A percentile compares a stretch with the other conserved stretches of the same genome.
Conservation (phyloP, 92 coral and sea anemone species). For the Zoanthus sansibaricus region DNA sequence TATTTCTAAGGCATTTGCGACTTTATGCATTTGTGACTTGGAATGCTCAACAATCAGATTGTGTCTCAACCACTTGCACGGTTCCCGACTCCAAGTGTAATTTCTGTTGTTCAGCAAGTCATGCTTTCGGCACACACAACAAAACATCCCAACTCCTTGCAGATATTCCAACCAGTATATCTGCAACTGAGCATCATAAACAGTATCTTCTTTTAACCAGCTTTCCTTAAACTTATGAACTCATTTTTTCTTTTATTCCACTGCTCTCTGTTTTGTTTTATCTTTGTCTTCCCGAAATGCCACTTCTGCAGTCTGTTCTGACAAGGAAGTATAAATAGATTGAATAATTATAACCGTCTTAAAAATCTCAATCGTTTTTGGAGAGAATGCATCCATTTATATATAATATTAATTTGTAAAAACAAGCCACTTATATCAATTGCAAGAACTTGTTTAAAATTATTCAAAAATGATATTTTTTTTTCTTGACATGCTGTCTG, state of each 20-base stretch:
- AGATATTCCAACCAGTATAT: conserved; percentile 7
- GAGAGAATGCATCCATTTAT: no score
- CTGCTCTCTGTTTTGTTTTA: conserved; percentile 1
- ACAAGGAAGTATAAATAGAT: no score
- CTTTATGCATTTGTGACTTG: conserved; percentile 31
- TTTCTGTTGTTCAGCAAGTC: not conserved
- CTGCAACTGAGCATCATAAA: not conserved
- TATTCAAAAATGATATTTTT: no score
- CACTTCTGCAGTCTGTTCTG: no score
- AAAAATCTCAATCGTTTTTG: no score
- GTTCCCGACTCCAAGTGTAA: conserved; percentile 27
- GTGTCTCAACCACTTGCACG: conserved; percentile 10
- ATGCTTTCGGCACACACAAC: conserved; percentile 14
- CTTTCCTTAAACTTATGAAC: conserved; percentile 1
- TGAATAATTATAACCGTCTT: no score
- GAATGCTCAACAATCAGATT: conserved; percentile 24
- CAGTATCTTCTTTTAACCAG: conserved; percentile 10
- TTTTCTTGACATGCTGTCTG: no score
- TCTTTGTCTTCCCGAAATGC: no score
- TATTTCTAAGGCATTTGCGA: not conserved
- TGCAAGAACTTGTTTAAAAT: no score
- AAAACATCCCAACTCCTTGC: not conserved
- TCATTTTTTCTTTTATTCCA: not conserved
- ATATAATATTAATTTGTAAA: no score
- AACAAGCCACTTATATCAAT: no score